Percentiles rank a stretch among this genome's conserved stretches.
phyloP scores from a whole-genome alignment of 2,888 invertebrate species.

The Scotopteryx bipunctaria region DNA sequence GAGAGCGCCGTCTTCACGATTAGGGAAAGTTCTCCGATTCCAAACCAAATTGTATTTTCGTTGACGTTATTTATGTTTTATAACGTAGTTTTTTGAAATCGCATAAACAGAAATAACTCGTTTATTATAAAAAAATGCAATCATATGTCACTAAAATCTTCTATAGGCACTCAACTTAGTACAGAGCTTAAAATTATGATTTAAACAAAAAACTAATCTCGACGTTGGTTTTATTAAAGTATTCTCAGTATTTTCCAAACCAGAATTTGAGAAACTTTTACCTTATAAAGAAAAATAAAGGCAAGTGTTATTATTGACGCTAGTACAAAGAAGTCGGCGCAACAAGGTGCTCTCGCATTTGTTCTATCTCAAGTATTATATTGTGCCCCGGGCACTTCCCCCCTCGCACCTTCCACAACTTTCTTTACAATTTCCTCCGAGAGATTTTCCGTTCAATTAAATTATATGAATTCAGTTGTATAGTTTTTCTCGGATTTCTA shows the following conservation, averaged over 20 bases:
- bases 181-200: too few relatives aligned
- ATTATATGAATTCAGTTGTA: constrained; percentile 67
- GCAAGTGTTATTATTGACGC: constrained; percentile 63
- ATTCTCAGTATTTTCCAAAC: too few relatives aligned
- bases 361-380: constrained; percentile 70
- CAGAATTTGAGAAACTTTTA: constrained; percentile 35
- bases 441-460: constrained; percentile 71
- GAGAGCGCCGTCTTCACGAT: constrained; percentile 49
- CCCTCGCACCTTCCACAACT: constrained; percentile 62
- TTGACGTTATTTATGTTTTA: constrained; percentile 49
- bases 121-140: too few relatives aligned
- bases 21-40: constrained; percentile 59
- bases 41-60: too few relatives aligned
- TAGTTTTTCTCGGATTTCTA: constrained; percentile 59
- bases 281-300: constrained; percentile 47
- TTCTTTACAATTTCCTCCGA: constrained; percentile 66
- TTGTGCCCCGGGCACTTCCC: constrained; percentile 63
- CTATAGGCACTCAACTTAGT: too few relatives aligned
- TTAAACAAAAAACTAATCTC: too few relatives aligned
- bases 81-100: constrained; percentile 13
- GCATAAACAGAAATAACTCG: too few relatives aligned
- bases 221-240: too few relatives aligned
- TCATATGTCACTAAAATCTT: too few relatives aligned
- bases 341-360: constrained; percentile 66
- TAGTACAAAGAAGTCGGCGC: constrained; percentile 57